Evolutionary conservation across 2,113 vertebrate species (phyloP).

Genomic region (Varanus komodoensis): DNA sequence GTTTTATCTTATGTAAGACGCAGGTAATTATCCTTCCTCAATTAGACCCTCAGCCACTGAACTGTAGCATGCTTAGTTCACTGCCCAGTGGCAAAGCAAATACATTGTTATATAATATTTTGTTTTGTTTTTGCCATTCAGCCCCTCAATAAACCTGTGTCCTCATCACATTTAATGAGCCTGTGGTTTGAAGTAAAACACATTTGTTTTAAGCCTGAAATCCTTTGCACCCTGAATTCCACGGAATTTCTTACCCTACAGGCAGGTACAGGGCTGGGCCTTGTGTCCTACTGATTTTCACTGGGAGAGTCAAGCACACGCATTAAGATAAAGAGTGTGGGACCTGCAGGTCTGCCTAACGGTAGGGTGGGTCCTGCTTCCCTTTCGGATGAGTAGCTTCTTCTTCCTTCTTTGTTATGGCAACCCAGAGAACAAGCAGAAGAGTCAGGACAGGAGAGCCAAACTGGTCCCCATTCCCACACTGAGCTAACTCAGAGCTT

Average conservation of each 20-base stretch:
- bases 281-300: background rate
- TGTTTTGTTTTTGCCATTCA: rapidly evolving
- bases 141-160: rapidly evolving
- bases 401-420: too few relatives aligned
- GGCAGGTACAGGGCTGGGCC: background rate
- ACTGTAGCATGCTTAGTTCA: background rate
- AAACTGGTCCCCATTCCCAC: too few relatives aligned
- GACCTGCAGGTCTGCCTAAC: too few relatives aligned
- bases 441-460: too few relatives aligned
- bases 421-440: too few relatives aligned
- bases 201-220: rapidly evolving
- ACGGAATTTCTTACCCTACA: background rate
- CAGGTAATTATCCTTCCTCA: background rate
- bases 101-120: background rate
- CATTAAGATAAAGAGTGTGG: too few relatives aligned
- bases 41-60: background rate
- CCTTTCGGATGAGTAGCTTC: too few relatives aligned
- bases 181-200: background rate
- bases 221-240: background rate
- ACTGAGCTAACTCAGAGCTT: too few relatives aligned
- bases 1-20: background rate
- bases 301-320: background rate
- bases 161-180: background rate
- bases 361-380: too few relatives aligned
- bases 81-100: background rate